Evolutionary conservation across 2,113 vertebrate species (phyloP), one percentile per base, ranked within the genome.

Genomic region (Leiothrix lutea): DNA sequence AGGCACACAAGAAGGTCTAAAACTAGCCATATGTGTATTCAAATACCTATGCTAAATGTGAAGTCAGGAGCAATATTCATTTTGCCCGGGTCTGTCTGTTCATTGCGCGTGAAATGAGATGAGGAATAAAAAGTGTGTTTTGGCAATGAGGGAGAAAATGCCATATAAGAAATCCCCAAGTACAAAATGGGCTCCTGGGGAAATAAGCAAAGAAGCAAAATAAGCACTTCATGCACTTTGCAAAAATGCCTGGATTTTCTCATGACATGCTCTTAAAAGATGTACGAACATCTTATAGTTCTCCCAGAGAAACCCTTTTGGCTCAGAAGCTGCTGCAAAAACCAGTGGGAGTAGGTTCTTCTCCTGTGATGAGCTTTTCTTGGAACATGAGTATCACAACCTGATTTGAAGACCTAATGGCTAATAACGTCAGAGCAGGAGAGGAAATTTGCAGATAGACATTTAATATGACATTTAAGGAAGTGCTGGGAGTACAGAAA

Each of bases 311-410:
- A 81, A 71, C 2, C 22, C 11, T 24, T 61, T 28, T n/a, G 65
- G 31, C 33, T 60, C 6, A 5, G 28, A 78, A 86, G 25, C 26
- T 78, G 21, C 58, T 73, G n/a, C 45, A 78, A 61, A 78, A 72
- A 29, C 4, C 29, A 33, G 3, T 11, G 23, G 35, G 35, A 53
- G 14, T 0, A 0, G 6, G 5, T 44, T 16, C 11, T 40, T 83
- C 26, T 67, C 73, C 50, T 64, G 0, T 26, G 54, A 54, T 38
- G 35, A 58, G 23, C 7, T 29, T 84, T 74, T n/a, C 22, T 40
- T 60, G 53, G 33, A 80, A 51, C 6, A 18, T 6, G 22, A 64
- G 8, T 60, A 62, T 64, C 38, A 25, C n/a, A 67, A 56, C 9
- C 26, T 54, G 14, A 42, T 86, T 82, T 75, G 48, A 72, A 72